Base-by-base conservation (phyloP, 2,113 vertebrate species). In the Stigmatopora argus region DNA sequence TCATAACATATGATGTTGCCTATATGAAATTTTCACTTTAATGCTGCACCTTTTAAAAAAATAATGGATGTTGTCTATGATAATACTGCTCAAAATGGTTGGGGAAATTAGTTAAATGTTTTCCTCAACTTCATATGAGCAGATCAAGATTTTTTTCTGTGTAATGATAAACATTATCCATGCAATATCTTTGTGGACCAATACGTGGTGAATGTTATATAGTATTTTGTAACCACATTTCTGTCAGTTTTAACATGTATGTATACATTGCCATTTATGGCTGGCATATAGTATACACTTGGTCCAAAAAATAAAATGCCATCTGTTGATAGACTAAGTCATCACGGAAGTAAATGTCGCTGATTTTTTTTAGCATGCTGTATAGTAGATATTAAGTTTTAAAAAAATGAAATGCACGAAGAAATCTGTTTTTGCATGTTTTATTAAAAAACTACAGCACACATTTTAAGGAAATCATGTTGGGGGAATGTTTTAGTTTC, bases 401-500 rank as follows among this genome's bases (percentile, higher is more conserved):
- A 4, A 38, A 44, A 63, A 62, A 8, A 18, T 51, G 13, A 18
- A 64, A 14, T 31, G 26, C 35, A 58, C 12, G 44, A 21, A 3
- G 3, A 53, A 19, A 31, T 31, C 6, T 64, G 12, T 55, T 1
- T 45, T 64, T 41, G 44, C 23, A 67, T 67, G 57, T 58, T 12
- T 7, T 45, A 68, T 71, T 84, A n/a, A 83, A 19, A 71, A 38
- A 62, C 46, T 23, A 63, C 17, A 76, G 81, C 81, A 82, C 83
- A 82, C 79, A 56, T 3, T 41, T 58, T 19, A 57, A 31, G 60
- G 68, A 78, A 75, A 67, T 56, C 34, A 48, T 71, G 79, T 51
- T 67, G 75, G 75, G 5, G 77, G 75, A 75, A 82, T 81, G 80
- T 71, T 66, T 69, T 80, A 64, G 69, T 78, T 69, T 70, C 73